A percentile compares a stretch with the other conserved stretches of the same genome.
These are phyloP conservation scores for Sebastes dallii DNA, from an alignment of 2,797 vertebrate species.

Conservation along the genomic window DNA sequence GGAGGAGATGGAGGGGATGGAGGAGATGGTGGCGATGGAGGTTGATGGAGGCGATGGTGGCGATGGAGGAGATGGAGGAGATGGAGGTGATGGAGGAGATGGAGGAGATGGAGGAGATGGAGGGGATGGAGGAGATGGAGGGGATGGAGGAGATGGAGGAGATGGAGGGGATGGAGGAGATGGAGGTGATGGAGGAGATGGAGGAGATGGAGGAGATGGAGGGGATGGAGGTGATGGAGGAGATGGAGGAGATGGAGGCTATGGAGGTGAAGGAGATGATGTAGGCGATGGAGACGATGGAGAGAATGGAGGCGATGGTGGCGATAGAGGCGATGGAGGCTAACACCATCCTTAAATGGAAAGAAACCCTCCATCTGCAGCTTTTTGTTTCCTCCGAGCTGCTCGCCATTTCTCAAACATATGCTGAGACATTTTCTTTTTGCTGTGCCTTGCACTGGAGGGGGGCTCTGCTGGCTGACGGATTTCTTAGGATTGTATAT, in stretches of 20 bases:
- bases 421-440: slow-evolving; percentile 48
- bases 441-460: slow-evolving; percentile 16
- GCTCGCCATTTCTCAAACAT: slow-evolving; percentile 43
- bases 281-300: too few relatives aligned
- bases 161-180: too few relatives aligned
- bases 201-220: background rate
- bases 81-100: too few relatives aligned
- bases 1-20: accelerated
- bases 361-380: slow-evolving; percentile 53
- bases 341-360: slow-evolving; percentile 57
- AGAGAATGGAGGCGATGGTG: background rate
- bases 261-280: too few relatives aligned
- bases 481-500: slow-evolving; percentile 41
- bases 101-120: too few relatives aligned
- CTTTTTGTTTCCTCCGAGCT: slow-evolving; percentile 47
- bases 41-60: too few relatives aligned
- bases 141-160: too few relatives aligned
- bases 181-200: accelerated
- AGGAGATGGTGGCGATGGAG: too few relatives aligned
- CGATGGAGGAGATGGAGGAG: too few relatives aligned
- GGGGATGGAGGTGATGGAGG: background rate
- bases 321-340: slow-evolving; percentile 7
- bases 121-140: too few relatives aligned
- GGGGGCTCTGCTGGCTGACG: slow-evolving; percentile 33
- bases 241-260: background rate